Percentiles rank a stretch among this genome's conserved stretches.
Evolutionary conservation across 2,888 invertebrate genomes (phyloP).

Genomic region (Hypsopygia costalis): DNA sequence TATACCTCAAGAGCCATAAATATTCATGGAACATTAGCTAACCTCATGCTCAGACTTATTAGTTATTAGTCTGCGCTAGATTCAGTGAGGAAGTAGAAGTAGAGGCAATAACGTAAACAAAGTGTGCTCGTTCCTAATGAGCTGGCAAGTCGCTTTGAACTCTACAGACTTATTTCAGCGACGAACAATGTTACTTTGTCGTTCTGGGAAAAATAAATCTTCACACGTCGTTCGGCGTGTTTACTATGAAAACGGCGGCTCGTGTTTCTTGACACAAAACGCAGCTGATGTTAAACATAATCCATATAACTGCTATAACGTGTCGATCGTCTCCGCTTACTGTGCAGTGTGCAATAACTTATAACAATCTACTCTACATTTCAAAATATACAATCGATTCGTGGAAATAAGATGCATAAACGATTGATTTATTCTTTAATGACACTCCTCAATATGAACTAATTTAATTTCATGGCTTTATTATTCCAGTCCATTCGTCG

Average conservation of each 20-base stretch:
- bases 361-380: slow-evolving; percentile 10
- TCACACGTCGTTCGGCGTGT: slow-evolving; percentile 52
- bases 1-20: no score
- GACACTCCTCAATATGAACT: no score
- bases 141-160: slow-evolving; percentile 59
- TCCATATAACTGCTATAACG: not conserved
- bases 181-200: slow-evolving; percentile 63
- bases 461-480: no score
- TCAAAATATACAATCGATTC: slow-evolving; percentile 8
- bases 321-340: slow-evolving; percentile 10
- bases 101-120: slow-evolving; percentile 37
- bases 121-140: slow-evolving; percentile 47
- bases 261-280: slow-evolving; percentile 29
- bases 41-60: not conserved
- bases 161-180: slow-evolving; percentile 53
- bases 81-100: slow-evolving; percentile 28
- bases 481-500: no score
- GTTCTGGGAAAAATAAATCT: slow-evolving; percentile 63
- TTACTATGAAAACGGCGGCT: slow-evolving; percentile 58
- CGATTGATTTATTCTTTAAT: no score
- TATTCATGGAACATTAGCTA: not conserved
- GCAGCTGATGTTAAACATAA: slow-evolving; percentile 1
- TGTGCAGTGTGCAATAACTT: slow-evolving; percentile 8
- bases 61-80: slow-evolving; percentile 5
- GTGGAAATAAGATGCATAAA: not conserved